phyloP scores from a whole-genome alignment of 2,888 invertebrate species.

The Cheilosia scutellata region DNA sequence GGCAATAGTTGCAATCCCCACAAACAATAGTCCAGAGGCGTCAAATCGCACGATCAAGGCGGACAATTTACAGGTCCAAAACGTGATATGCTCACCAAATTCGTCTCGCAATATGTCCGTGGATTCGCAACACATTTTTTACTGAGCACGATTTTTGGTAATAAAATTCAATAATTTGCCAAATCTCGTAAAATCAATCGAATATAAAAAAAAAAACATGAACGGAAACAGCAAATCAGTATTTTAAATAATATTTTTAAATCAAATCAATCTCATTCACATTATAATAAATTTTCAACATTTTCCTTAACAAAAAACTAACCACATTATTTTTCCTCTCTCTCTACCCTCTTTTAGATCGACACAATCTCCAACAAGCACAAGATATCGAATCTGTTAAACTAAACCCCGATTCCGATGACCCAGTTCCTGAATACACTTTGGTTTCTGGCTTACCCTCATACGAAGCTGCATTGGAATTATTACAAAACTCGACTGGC shows the following conservation, averaged over 20 bases:
- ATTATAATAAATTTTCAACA: neutral
- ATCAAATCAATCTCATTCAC: neutral
- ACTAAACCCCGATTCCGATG: slow-evolving; percentile 83
- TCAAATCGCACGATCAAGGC: too few relatives aligned
- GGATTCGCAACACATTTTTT: too few relatives aligned
- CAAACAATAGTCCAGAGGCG: too few relatives aligned
- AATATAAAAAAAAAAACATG: neutral
- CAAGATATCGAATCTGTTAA: slow-evolving; percentile 82
- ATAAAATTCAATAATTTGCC: too few relatives aligned
- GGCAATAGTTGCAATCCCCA: too few relatives aligned
- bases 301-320: slow-evolving; percentile 6
- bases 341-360: slow-evolving; percentile 77
- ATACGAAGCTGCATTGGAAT: slow-evolving; percentile 87
- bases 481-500: slow-evolving; percentile 84
- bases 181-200: neutral
- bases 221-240: neutral
- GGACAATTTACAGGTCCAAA: too few relatives aligned
- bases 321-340: neutral
- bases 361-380: slow-evolving; percentile 71
- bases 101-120: too few relatives aligned
- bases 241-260: neutral
- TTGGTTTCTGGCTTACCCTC: slow-evolving; percentile 87
- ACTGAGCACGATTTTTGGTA: too few relatives aligned
- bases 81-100: too few relatives aligned
- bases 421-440: slow-evolving; percentile 87